These are phyloP conservation scores for Cantharis flavilabris DNA, from an alignment of 2,888 invertebrate genomes.

Conservation along the genomic window DNA sequence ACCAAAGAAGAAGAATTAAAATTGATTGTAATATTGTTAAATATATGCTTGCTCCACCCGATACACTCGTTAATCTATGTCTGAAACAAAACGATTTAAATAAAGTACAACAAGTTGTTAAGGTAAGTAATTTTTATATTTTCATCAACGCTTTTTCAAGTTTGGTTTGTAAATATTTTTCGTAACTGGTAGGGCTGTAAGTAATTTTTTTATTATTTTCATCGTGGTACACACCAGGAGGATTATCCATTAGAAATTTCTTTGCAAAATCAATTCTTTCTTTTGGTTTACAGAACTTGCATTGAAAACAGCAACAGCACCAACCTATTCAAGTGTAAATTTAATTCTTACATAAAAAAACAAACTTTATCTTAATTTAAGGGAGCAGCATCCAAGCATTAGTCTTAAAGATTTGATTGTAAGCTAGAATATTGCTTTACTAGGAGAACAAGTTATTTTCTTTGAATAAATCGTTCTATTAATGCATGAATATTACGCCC, in stretches of 20 bases:
- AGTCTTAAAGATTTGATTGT: too few relatives aligned
- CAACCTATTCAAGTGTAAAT: constrained; percentile 55
- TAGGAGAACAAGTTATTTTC: too few relatives aligned
- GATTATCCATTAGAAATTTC: constrained; percentile 60
- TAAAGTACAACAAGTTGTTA: constrained; percentile 78
- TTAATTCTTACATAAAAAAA: not conserved
- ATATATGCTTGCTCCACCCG: constrained; percentile 76
- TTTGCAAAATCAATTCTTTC: constrained; percentile 61
- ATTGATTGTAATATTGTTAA: constrained; percentile 59
- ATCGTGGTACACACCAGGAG: constrained; percentile 60
- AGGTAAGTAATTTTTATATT: constrained; percentile 65
- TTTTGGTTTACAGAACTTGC: constrained; percentile 62
- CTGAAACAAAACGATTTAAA: constrained; percentile 73
- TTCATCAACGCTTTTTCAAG: constrained; percentile 63
- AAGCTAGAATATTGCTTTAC: too few relatives aligned
- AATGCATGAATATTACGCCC: too few relatives aligned
- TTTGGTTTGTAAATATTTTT: constrained; percentile 61
- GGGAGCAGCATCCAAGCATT: too few relatives aligned
- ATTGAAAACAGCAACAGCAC: constrained; percentile 64
- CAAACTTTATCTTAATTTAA: too few relatives aligned
- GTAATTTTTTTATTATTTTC: constrained; percentile 49
- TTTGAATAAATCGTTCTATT: too few relatives aligned
- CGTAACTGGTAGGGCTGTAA: constrained; percentile 62
- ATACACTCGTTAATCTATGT: constrained; percentile 75
- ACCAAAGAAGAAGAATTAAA: constrained; percentile 58